Conservation (phyloP, 1,140 invertebrate species). For the Hycleus phaleratus region DNA sequence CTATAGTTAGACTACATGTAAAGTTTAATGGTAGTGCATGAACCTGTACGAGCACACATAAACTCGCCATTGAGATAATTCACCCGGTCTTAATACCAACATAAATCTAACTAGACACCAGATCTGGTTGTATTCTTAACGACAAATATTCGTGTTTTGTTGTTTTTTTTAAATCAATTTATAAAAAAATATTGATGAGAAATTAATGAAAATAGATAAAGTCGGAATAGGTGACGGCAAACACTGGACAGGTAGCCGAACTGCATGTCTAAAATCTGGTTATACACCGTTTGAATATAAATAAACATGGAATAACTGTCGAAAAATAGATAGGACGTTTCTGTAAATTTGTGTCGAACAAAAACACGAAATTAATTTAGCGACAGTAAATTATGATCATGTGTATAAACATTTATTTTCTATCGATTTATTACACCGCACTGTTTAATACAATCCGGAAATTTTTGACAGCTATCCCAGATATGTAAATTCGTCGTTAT, state of each 20-base stretch:
- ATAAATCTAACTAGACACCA: background rate
- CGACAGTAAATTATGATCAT: conserved; percentile 12
- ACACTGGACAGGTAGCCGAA: conserved; percentile 14
- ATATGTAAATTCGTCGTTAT: no score
- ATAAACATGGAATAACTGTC: conserved; percentile 16
- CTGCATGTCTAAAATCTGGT: conserved; percentile 10
- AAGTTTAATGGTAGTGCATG: conserved; percentile 13
- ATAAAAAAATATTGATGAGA: no score
- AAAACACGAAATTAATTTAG: conserved; percentile 15
- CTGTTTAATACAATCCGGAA: no score
- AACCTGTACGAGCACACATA: conserved; percentile 12
- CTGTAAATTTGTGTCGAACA: conserved; percentile 12
- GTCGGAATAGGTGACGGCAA: conserved; percentile 11
- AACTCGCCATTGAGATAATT: conserved; percentile 12
- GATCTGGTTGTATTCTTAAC: no score
- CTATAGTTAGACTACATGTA: conserved; percentile 8
- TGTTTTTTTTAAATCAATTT: no score
- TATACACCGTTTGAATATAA: conserved; percentile 10
- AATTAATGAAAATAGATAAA: conserved; percentile 8
- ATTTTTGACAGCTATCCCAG: no score
- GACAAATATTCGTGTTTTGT: no score
- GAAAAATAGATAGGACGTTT: conserved; percentile 15
- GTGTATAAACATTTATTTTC: background rate
- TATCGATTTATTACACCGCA: no score
- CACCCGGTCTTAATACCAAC: conserved; percentile 10